Conservation (phyloP, 2,797 vertebrate species). For the Diplodus puntazzo region DNA sequence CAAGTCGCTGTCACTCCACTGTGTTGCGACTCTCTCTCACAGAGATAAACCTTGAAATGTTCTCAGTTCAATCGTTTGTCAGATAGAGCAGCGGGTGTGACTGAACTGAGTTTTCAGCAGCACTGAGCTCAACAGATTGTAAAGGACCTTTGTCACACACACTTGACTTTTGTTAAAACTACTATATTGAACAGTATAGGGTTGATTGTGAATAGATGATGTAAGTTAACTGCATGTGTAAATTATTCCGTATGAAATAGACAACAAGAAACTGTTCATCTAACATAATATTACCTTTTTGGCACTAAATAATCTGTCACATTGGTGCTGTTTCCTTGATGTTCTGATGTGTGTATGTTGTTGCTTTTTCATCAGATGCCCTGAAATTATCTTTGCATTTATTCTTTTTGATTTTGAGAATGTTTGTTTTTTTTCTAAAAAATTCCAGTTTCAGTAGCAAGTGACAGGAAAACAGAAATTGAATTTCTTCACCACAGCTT, state of each 20-base stretch:
- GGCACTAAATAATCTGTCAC: neutral
- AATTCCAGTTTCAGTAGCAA: neutral
- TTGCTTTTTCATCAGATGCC: neutral
- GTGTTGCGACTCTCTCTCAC: neutral
- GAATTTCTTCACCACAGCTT: neutral
- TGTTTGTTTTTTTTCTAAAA: neutral
- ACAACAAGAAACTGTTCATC: neutral
- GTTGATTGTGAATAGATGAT: neutral
- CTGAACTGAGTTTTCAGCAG: slow-evolving; percentile 23
- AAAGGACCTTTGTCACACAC: neutral
- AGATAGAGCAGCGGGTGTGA: slow-evolving; percentile 6
- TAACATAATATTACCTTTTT: neutral
- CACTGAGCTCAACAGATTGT: slow-evolving; percentile 3
- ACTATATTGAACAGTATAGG: neutral
- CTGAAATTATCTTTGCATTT: neutral
- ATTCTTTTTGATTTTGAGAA: neutral
- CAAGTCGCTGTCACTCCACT: neutral
- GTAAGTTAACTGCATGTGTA: neutral
- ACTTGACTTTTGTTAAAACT: slow-evolving; percentile 1
- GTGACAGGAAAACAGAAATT: neutral
- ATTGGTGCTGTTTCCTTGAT: neutral
- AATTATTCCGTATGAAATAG: slow-evolving; percentile 1
- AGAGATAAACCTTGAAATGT: slow-evolving; percentile 1
- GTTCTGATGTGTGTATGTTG: neutral
- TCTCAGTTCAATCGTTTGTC: slow-evolving; percentile 9